Percentiles rank a stretch among this genome's conserved stretches.
phyloP scores from a whole-genome alignment of 1,140 invertebrate genomes.

The Neocloeon triangulifer region DNA sequence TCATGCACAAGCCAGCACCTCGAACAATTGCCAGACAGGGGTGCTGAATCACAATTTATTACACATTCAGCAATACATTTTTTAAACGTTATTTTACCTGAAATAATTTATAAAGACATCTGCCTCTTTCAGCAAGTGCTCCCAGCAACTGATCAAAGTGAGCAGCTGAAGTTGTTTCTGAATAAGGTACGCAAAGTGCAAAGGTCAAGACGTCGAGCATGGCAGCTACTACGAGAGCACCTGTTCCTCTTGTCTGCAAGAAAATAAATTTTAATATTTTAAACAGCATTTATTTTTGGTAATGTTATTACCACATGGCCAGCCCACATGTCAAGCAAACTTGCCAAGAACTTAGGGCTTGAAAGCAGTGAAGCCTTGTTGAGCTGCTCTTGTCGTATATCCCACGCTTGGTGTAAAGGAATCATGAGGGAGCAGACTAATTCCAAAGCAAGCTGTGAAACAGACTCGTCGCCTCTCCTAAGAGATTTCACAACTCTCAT shows the following conservation, averaged over 20 bases:
- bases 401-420: constrained; percentile 13
- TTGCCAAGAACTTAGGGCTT: constrained; percentile 79
- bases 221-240: constrained; percentile 63
- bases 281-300: constrained; percentile 3
- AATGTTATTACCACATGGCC: constrained; percentile 55
- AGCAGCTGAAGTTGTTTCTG: constrained; percentile 94
- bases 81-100: constrained; percentile 36
- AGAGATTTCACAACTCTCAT: constrained; percentile 77
- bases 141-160: constrained; percentile 90
- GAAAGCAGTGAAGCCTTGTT: constrained; percentile 93
- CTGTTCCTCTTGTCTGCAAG: constrained; percentile 48
- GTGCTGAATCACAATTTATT: constrained; percentile 32
- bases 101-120: constrained; percentile 82
- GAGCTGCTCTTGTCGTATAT: constrained; percentile 83
- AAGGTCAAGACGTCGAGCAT: constrained; percentile 99
- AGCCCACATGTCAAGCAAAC: constrained; percentile 86
- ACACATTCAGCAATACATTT: background rate
- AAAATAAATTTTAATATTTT: constrained; percentile 8
- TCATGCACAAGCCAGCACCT: constrained; percentile 89
- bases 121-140: constrained; percentile 77
- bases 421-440: constrained; percentile 93
- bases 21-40: constrained; percentile 94
- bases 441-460: constrained; percentile 90
- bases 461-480: constrained; percentile 64
- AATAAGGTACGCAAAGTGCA: constrained; percentile 93